These are phyloP conservation scores for Tachypleus tridentatus DNA, from an alignment of 1,140 invertebrate species.

Conservation along the genomic window DNA sequence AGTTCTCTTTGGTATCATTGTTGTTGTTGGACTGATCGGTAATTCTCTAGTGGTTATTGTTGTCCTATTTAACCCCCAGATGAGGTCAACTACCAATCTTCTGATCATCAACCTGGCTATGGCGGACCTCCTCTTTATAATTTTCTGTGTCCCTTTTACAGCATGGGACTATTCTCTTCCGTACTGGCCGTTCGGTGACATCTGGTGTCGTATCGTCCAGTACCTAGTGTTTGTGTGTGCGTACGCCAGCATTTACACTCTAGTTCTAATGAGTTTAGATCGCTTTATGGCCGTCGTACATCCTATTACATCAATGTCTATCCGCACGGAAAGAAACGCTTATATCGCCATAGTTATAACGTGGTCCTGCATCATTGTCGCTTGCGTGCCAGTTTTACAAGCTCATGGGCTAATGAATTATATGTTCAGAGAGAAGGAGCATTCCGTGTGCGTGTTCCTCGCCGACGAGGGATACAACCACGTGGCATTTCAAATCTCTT, in stretches of 20 bases:
- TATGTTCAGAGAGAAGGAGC: neutral
- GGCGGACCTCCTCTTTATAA: constrained; percentile 84
- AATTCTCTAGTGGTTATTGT: constrained; percentile 67
- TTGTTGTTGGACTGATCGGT: constrained; percentile 71
- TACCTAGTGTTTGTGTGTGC: constrained; percentile 76
- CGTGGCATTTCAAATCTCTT: constrained; percentile 37
- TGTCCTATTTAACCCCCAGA: constrained; percentile 60
- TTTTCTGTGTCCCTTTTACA: constrained; percentile 90
- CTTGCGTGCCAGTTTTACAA: constrained; percentile 59
- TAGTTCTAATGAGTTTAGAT: constrained; percentile 16
- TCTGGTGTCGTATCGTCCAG: constrained; percentile 79
- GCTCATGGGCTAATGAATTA: constrained; percentile 56
- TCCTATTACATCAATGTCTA: constrained; percentile 4
- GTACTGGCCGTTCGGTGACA: constrained; percentile 77
- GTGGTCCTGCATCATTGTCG: constrained; percentile 66
- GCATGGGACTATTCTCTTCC: constrained; percentile 72
- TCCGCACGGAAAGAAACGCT: constrained; percentile 46
- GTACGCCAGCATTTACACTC: constrained; percentile 55
- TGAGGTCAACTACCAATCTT: constrained; percentile 84
- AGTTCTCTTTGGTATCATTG: constrained; percentile 73
- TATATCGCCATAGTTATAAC: constrained; percentile 58
- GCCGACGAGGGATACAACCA: constrained; percentile 9
- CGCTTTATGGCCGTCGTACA: constrained; percentile 20
- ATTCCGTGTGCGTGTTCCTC: no score
- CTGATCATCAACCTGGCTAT: constrained; percentile 77